Evolutionary conservation across 2,888 invertebrate genomes (phyloP), one percentile per base, ranked within the genome.

Genomic region (Syritta pipiens): DNA sequence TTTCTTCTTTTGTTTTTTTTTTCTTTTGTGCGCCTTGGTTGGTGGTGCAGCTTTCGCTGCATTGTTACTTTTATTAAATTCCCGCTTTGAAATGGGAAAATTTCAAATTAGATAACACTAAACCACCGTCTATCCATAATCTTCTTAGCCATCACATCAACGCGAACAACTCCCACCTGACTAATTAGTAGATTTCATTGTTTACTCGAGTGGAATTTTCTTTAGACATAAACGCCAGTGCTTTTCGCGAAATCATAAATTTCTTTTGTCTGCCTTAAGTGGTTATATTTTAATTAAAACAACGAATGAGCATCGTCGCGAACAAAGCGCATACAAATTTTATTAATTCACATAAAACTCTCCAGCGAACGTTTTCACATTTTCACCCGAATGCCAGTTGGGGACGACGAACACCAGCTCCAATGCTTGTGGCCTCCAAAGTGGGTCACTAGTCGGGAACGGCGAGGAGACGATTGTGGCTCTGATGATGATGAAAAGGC

Each of bases 271-370:
- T 67, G 46, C 42, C 60, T 60, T 72, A 77, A 77, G 77, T 77
- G 77, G 77, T 77, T 67, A 60, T 77, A 72, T 72, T 77, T 77
- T 67, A 77, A 77, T 77, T 77, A 77, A 72, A 65, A 60, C 72
- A 77, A 55, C 46, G 65, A 71, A 59, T 72, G 71, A 77, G 53
- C 77, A 77, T 65, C 71, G 72, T 77, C 53, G 32, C 37, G 53
- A 72, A 77, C 65, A 72, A 72, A 51, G 77, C 53, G 65, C 65
- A 77, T 67, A 72, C 72, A 77, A 72, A 77, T 77, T 77, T 72
- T 55, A 72, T 77, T 72, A 67, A 72, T 60, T 77, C 71, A 49
- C 60, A 77, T 57, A 71, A 68, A 75, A 68, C 62, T 55, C 60
- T 68, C 62, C 60, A 68, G 60, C 46, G 48, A 60, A n/a, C n/a